Percentiles rank a stretch among this genome's conserved stretches.
phyloP scores from a whole-genome alignment of 2,113 vertebrate species.

The Equus przewalskii region DNA sequence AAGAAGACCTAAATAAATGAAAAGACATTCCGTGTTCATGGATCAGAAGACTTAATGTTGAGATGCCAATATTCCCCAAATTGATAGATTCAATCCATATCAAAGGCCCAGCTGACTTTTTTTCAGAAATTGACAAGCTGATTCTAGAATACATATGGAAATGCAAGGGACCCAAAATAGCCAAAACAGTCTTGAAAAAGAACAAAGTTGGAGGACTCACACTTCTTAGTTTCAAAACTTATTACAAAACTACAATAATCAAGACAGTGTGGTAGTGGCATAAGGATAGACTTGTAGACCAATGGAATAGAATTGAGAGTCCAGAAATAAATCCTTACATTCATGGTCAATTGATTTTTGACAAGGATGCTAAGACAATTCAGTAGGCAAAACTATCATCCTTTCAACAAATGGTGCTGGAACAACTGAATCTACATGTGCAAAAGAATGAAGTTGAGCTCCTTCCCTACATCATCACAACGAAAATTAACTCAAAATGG shows the following conservation, averaged over 20 bases:
- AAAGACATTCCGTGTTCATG: neutral
- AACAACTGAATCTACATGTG: neutral
- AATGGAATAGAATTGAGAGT: neutral
- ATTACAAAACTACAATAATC: neutral
- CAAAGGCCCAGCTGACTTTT: neutral
- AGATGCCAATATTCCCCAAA: neutral
- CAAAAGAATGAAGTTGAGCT: slow-evolving; percentile 1
- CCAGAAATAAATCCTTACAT: neutral
- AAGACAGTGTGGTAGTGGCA: neutral
- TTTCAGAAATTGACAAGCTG: neutral
- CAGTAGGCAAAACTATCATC: neutral
- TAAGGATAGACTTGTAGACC: neutral
- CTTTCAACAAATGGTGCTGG: neutral
- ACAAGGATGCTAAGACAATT: slow-evolving; percentile 8
- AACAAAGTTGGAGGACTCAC: neutral
- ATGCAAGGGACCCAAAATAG: neutral
- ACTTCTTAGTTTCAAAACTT: neutral
- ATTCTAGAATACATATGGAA: slow-evolving; percentile 36
- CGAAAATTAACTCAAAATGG: slow-evolving; percentile 21
- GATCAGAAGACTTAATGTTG: neutral
- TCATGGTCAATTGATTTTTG: neutral
- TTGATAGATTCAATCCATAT: neutral
- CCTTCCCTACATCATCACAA: neutral
- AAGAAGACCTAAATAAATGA: neutral
- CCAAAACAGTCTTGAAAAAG: neutral